Evolutionary conservation across 2,888 invertebrate genomes (phyloP).

Genomic region (Trichopoda pennipes): DNA sequence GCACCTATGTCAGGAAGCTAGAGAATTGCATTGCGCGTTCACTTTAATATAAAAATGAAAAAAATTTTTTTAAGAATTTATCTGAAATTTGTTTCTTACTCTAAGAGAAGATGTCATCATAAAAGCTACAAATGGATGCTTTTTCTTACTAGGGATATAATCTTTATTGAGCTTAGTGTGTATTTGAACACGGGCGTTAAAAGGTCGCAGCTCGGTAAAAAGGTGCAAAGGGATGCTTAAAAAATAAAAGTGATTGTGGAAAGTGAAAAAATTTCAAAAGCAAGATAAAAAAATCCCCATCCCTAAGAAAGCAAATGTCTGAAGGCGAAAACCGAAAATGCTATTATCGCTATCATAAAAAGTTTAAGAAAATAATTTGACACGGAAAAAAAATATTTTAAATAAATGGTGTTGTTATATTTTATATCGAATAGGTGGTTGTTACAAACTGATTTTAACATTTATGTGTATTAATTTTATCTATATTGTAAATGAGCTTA

Average conservation of each 20-base stretch:
- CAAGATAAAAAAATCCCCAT: constrained; percentile 42
- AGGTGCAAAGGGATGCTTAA: constrained; percentile 34
- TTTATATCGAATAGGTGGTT: constrained; percentile 21
- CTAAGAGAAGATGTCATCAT: constrained; percentile 50
- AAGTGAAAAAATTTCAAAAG: constrained; percentile 36
- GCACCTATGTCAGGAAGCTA: background rate
- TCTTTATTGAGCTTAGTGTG: constrained; percentile 79
- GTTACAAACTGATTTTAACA: constrained; percentile 17
- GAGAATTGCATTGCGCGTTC: background rate
- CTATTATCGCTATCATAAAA: background rate
- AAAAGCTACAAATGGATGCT: constrained; percentile 40
- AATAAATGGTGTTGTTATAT: constrained; percentile 11
- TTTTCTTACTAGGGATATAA: constrained; percentile 76
- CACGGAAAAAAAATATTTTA: background rate
- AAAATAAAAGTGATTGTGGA: constrained; percentile 52
- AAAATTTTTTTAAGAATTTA: constrained; percentile 17
- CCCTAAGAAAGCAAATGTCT: constrained; percentile 21
- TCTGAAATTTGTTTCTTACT: constrained; percentile 14
- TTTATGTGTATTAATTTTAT: constrained; percentile 38
- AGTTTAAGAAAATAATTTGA: constrained; percentile 31
- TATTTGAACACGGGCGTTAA: constrained; percentile 81
- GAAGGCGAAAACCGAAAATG: background rate
- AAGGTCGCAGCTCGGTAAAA: constrained; percentile 76
- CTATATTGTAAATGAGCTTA: background rate
- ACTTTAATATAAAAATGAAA: constrained; percentile 49